phyloP scores from a whole-genome alignment of 2,113 vertebrate genomes.

The Crotalus viridis region DNA sequence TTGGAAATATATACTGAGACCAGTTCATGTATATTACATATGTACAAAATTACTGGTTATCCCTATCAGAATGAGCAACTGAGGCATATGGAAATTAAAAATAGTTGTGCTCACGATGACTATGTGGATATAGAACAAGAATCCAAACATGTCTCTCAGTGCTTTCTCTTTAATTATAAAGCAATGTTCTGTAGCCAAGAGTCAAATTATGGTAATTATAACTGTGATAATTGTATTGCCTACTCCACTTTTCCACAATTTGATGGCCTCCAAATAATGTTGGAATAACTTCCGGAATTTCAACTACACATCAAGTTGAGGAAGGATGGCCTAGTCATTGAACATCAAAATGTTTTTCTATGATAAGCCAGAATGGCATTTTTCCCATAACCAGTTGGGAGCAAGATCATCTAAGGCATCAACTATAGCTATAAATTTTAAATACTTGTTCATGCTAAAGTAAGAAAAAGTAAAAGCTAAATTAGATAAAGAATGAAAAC shows the following conservation, averaged over 20 bases:
- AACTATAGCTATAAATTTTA: neutral
- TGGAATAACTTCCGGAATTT: neutral
- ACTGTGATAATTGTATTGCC: neutral
- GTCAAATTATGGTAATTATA: neutral
- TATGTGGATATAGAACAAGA: neutral
- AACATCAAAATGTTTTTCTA: neutral
- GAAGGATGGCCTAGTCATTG: neutral
- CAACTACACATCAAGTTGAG: neutral
- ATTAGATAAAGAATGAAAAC: neutral
- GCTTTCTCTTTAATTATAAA: neutral
- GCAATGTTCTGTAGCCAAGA: neutral
- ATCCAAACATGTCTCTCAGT: neutral
- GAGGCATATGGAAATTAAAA: neutral
- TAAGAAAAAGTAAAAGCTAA: neutral
- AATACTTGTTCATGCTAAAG: neutral
- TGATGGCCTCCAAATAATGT: neutral
- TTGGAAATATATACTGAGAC: neutral
- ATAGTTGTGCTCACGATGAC: neutral
- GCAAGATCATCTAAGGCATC: neutral
- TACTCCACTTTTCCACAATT: neutral
- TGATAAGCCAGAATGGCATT: neutral
- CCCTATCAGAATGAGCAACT: neutral
- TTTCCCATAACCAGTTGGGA: neutral
- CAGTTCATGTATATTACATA: neutral
- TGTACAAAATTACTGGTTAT: neutral